phyloP scores from a whole-genome alignment of 2,113 vertebrate genomes.

The Nothocercus nigrocapillus region DNA sequence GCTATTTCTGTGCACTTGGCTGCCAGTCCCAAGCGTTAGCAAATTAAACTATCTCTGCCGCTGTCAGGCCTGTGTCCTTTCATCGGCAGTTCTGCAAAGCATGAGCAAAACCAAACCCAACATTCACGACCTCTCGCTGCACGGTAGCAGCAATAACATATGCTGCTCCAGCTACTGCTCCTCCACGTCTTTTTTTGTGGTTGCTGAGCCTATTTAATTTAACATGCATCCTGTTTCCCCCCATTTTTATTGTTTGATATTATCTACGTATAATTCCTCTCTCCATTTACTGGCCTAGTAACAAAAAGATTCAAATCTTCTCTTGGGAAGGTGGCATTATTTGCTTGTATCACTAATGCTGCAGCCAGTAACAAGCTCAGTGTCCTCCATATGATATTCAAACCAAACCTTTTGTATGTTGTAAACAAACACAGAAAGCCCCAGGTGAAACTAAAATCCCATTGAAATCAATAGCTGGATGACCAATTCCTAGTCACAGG shows the following conservation, averaged over 20 bases:
- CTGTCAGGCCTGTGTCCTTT: neutral
- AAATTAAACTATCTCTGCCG: neutral
- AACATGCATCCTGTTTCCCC: neutral
- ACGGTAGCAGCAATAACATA: neutral
- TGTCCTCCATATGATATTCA: neutral
- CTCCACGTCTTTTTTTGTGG: neutral
- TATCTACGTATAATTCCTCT: neutral
- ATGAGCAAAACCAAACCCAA: neutral
- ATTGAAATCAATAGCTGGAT: neutral
- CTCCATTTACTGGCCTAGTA: conserved; percentile 19
- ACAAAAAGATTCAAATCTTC: neutral
- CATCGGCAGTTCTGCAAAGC: neutral
- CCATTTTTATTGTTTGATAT: conserved; percentile 1
- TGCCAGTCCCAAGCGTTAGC: neutral
- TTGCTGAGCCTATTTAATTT: neutral
- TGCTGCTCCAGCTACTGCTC: neutral
- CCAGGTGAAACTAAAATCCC: neutral
- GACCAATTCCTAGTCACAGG: neutral
- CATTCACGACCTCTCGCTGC: neutral
- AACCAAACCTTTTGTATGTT: neutral
- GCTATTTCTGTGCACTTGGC: conserved; percentile 45
- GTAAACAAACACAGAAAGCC: neutral
- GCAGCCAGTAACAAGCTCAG: conserved; percentile 20
- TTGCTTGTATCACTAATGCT: neutral
- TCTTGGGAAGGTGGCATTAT: neutral